phyloP scores from a whole-genome alignment of 2,797 vertebrate genomes.

The Mus minutoides region DNA sequence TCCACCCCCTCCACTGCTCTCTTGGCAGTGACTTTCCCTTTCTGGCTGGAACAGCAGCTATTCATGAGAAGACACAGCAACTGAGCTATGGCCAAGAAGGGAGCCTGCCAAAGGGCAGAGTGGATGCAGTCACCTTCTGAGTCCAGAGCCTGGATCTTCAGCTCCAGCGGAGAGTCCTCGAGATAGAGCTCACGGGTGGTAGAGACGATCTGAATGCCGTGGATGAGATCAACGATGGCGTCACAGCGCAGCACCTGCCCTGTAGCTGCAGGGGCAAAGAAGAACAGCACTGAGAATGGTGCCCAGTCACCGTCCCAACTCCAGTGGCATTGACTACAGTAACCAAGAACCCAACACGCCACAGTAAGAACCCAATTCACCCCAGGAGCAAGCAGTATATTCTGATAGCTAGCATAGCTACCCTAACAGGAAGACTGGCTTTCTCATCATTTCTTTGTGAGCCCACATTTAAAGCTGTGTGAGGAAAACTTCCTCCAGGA shows the following conservation, averaged over 20 bases:
- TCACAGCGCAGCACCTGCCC: conserved; percentile 97
- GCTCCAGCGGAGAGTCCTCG: conserved; percentile 95
- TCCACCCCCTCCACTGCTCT: fast-evolving
- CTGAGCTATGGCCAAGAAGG: fast-evolving
- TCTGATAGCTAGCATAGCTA: background rate
- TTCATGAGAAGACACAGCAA: background rate
- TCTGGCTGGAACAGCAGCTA: background rate
- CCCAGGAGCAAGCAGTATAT: too few relatives aligned
- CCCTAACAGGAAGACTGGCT: background rate
- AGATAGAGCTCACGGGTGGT: conserved; percentile 97
- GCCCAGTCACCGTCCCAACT: fast-evolving
- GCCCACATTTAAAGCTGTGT: background rate
- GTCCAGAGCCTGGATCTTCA: conserved; percentile 96
- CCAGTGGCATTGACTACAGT: background rate
- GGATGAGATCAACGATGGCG: conserved; percentile 96
- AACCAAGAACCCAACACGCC: background rate
- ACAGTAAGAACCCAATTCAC: background rate
- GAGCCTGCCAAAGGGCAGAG: background rate
- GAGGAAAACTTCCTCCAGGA: background rate
- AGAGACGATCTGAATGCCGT: conserved; percentile 94
- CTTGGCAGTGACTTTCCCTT: background rate
- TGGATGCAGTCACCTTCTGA: conserved; percentile 91
- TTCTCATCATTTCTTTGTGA: background rate
- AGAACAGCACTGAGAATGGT: background rate
- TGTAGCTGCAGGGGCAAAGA: conserved; percentile 86